Base-by-base conservation (phyloP, 2,888 invertebrate genomes). In the Andrena camellia region DNA sequence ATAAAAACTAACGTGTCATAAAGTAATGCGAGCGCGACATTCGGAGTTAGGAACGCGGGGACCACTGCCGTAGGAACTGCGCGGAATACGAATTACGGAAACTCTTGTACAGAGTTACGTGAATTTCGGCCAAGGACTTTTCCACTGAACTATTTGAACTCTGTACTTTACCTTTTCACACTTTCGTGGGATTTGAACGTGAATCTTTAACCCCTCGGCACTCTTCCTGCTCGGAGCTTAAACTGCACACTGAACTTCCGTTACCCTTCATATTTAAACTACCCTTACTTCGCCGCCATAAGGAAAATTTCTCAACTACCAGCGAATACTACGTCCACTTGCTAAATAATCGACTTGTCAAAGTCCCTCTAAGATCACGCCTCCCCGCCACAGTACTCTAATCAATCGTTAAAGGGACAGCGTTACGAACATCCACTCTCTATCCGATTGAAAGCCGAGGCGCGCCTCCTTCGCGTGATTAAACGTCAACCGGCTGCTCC, bases 61-160 rank as follows among this genome's bases (percentile, higher is more conserved):
- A 42, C 42, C 20, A 8, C 52, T 8, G 20, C 7, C 20, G n/a
- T 20, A 52, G 20, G 2, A 20, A 8, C 52, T 52, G 57, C 57
- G 23, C 42, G 42, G 42, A 42, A 42, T 42, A 42, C 42, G 57
- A 26, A 57, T 57, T 57, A 57, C 57, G 10, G 23, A 13, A 57
- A 57, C 57, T 57, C 20, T 57, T 26, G 57, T 23, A 57, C 57
- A 57, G 57, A 57, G 57, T 10, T 23, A 23, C 57, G 57, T 57
- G 57, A 57, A 20, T 57, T 57, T 57, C 23, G 57, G 23, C 20
- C 20, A 8, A 23, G 7, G 57, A 57, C 57, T 57, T 57, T 52
- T 57, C 26, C 23, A 8, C 57, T 20, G 8, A 26, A 26, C 57
- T 57, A 26, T 26, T 57, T 57, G 13, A 57, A 57, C 57, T 57